These are phyloP conservation scores for Picus viridis DNA, from an alignment of 2,797 vertebrate genomes.

Conservation along the genomic window DNA sequence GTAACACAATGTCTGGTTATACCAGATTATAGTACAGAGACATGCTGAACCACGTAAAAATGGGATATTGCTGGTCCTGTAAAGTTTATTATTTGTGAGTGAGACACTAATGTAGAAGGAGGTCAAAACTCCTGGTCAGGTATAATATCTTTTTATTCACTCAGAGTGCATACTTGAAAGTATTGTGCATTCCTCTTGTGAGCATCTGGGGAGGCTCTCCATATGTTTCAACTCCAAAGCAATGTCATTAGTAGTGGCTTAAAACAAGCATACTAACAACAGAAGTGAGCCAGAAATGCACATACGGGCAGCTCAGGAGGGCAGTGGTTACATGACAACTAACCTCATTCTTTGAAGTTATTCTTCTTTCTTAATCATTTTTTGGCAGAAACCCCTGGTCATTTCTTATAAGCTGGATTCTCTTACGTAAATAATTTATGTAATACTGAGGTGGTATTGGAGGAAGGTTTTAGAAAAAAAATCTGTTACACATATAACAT, in stretches of 20 bases:
- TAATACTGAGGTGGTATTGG: not conserved
- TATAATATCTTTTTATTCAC: not conserved
- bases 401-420: not conserved
- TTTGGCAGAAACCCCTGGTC: not conserved
- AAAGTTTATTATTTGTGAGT: not conserved
- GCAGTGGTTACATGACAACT: not conserved
- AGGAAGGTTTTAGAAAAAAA: not conserved
- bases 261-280: not conserved
- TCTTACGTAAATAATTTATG: not conserved
- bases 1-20: not conserved
- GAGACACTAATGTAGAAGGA: not conserved
- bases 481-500: not conserved
- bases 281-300: not conserved
- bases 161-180: not conserved
- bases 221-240: not conserved
- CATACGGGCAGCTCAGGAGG: not conserved
- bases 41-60: accelerated
- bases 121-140: not conserved
- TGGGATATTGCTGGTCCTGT: not conserved
- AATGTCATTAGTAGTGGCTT: not conserved
- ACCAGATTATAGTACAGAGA: not conserved
- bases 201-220: not conserved
- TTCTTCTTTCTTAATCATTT: not conserved
- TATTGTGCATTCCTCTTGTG: not conserved
- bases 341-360: not conserved